phyloP scores from a whole-genome alignment of 2,888 invertebrate genomes.

The Eupelmus urozonus region DNA sequence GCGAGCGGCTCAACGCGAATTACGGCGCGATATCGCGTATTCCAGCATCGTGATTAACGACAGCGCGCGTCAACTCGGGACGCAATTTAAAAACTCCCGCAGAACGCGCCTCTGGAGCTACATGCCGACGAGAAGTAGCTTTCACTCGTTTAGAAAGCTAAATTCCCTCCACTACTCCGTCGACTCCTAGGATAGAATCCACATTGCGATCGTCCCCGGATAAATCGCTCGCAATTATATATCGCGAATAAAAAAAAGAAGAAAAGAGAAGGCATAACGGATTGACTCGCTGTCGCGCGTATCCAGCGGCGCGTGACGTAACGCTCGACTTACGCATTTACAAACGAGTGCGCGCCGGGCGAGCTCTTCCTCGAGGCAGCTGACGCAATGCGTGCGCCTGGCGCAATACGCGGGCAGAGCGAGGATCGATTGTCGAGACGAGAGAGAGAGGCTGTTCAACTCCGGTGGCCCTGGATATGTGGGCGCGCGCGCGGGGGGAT shows the following conservation, averaged over 20 bases:
- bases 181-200: not conserved
- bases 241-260: not conserved
- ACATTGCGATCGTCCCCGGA: not conserved
- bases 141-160: not conserved
- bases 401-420: too few relatives aligned
- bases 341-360: not conserved
- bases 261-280: not conserved
- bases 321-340: not conserved
- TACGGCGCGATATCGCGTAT: too few relatives aligned
- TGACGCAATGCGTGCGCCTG: not conserved
- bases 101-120: too few relatives aligned
- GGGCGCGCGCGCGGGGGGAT: too few relatives aligned
- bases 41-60: too few relatives aligned
- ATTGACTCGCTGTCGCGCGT: not conserved
- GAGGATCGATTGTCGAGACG: too few relatives aligned
- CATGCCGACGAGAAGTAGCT: not conserved
- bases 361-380: not conserved
- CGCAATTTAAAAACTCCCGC: too few relatives aligned
- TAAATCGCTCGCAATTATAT: not conserved
- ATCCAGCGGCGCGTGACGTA: not conserved
- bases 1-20: too few relatives aligned
- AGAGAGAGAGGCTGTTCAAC: too few relatives aligned
- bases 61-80: too few relatives aligned
- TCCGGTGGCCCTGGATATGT: too few relatives aligned
- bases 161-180: not conserved